Evolutionary conservation across 2,797 vertebrate genomes (phyloP), one percentile per base, ranked within the genome.

Genomic region (Centroberyx gerrardi): DNA sequence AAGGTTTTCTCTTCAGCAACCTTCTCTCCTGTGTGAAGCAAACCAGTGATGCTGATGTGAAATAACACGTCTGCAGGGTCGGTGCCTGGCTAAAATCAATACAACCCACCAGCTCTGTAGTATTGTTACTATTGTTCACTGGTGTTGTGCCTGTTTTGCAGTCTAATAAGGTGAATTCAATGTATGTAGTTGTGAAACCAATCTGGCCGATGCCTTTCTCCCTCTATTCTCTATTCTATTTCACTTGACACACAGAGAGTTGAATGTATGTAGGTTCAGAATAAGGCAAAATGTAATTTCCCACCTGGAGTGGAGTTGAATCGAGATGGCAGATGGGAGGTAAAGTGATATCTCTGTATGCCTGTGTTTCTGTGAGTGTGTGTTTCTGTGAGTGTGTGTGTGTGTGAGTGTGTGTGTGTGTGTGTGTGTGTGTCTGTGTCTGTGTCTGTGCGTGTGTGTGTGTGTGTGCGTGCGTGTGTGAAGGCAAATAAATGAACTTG

Each of bases 141-240:
- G 31, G 28, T 77, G 55, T 64, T 63, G 22, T 58, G 29, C 8
- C 9, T 73, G 53, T 46, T 67, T 52, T 62, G 17, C 28, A 27
- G 7, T 28, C 60, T 52, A 55, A 71, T 75, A 52, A 78, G 61
- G 33, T 72, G 60, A 52, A 38, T 59, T 76, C 0, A 2, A 28
- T 59, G 33, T 44, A n/a, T 36, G 18, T 54, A 15, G 18, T 58
- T 42, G 29, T 46, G 18, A 28, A 58, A 14, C 1, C 38, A 40
- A 22, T 62, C 42, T 73, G 10, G 15, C 27, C 27, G 51, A 42
- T 2, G 33, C 8, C 38, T 15, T 22, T 14, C 3, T 4, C 33
- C 33, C 4, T 5, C 4, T 7, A 33, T 33, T 33, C 4, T n/a
- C n/a, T n/a, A n/a, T 33, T 33, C 33, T 33, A 33, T 33, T 33